Evolutionary conservation across 2,888 invertebrate genomes (phyloP).

Genomic region (Parelbella ahira): DNA sequence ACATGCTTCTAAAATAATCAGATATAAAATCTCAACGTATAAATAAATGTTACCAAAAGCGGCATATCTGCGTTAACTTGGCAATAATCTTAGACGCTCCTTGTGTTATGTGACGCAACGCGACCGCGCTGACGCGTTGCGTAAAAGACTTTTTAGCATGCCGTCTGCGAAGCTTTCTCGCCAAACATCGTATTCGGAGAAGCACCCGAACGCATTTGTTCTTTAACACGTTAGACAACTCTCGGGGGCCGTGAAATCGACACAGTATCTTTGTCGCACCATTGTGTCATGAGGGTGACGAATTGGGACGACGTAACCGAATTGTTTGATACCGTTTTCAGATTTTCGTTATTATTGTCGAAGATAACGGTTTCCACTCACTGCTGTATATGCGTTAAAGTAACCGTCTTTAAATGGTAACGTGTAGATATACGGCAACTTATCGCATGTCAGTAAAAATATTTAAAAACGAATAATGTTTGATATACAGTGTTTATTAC

Average conservation of each 20-base stretch:
- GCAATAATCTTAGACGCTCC: slow-evolving; percentile 51
- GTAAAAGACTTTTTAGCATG: slow-evolving; percentile 73
- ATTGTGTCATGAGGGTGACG: slow-evolving; percentile 48
- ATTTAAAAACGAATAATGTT: too few species aligned
- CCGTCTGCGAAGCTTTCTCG: slow-evolving; percentile 69
- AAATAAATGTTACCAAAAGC: slow-evolving; percentile 1
- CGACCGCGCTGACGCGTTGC: slow-evolving; percentile 49
- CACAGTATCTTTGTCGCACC: slow-evolving; percentile 49
- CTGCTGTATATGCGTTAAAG: not conserved
- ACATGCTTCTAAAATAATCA: too few species aligned
- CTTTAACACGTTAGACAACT: slow-evolving; percentile 34
- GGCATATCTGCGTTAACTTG: slow-evolving; percentile 38
- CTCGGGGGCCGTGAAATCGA: slow-evolving; percentile 58
- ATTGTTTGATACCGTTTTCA: slow-evolving; percentile 52
- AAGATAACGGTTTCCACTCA: slow-evolving; percentile 28
- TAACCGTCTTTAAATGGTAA: slow-evolving; percentile 9
- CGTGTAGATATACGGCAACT: too few species aligned
- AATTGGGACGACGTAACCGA: slow-evolving; percentile 60
- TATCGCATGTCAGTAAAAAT: too few species aligned
- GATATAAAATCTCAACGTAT: too few species aligned
- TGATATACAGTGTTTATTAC: too few species aligned
- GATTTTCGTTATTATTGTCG: slow-evolving; percentile 23
- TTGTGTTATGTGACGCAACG: slow-evolving; percentile 48
- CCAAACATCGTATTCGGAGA: slow-evolving; percentile 51
- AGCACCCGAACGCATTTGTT: slow-evolving; percentile 64